Conservation (phyloP, 2,888 invertebrate genomes). For the Rhorus exstirpatorius region DNA sequence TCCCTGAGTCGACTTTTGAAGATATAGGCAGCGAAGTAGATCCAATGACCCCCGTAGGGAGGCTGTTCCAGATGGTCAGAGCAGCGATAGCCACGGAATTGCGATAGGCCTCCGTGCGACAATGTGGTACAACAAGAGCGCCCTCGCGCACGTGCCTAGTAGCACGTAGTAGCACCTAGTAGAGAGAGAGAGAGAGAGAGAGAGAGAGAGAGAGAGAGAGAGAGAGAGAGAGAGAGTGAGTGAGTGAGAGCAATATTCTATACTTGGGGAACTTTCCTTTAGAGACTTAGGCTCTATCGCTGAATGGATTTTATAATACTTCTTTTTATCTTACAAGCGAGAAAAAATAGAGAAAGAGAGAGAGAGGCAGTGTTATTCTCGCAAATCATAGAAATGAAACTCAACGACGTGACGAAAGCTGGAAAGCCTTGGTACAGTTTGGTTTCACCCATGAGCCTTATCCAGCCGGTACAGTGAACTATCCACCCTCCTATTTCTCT, state of each 20-base stretch:
- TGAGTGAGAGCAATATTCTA: conserved; percentile 16
- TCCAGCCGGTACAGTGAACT: conserved; percentile 7
- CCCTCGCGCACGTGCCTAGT: too few species aligned
- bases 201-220: neutral
- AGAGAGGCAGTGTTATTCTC: conserved; percentile 56
- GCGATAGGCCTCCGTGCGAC: too few species aligned
- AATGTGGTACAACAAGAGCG: too few species aligned
- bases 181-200: conserved; percentile 20
- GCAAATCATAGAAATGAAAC: conserved; percentile 69
- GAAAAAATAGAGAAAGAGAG: conserved; percentile 4
- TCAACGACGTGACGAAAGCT: conserved; percentile 46
- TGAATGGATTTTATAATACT: conserved; percentile 72
- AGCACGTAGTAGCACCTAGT: too few species aligned
- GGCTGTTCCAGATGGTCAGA: too few species aligned
- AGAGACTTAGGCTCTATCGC: conserved; percentile 59
- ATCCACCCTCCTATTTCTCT: conserved; percentile 1
- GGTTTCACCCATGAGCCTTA: conserved; percentile 30
- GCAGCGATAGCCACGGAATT: too few species aligned
- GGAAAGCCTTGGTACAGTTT: conserved; percentile 55
- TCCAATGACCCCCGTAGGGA: too few species aligned
- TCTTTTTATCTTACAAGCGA: conserved; percentile 32
- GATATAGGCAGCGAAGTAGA: too few species aligned
- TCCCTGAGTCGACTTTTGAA: too few species aligned
- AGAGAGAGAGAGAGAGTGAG: conserved; percentile 4
- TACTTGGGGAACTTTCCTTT: conserved; percentile 56